Percentiles rank a stretch among this genome's conserved stretches.
phyloP scores from a whole-genome alignment of 2,797 vertebrate species.

The Acanthornis magna region DNA sequence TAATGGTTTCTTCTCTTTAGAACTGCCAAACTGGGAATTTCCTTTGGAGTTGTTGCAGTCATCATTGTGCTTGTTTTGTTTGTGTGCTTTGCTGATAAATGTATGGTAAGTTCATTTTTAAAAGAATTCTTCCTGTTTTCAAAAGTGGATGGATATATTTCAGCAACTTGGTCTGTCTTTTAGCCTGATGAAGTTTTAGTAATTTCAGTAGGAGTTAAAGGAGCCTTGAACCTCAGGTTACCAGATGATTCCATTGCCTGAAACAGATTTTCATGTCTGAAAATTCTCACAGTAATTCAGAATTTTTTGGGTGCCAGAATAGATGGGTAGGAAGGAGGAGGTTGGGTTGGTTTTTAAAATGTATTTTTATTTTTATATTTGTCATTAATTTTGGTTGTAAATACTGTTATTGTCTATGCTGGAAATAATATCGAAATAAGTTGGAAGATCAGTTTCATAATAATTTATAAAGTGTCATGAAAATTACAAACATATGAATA shows the following conservation, averaged over 20 bases:
- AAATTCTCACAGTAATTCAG: background rate
- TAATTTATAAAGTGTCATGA: background rate
- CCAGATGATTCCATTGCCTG: background rate
- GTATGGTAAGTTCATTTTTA: conserved; percentile 81
- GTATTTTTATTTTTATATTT: background rate
- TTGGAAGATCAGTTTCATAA: background rate
- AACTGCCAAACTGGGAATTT: conserved; percentile 73
- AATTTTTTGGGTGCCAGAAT: background rate
- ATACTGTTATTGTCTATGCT: background rate
- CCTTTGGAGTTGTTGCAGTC: conserved; percentile 82
- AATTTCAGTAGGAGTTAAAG: background rate
- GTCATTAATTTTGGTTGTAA: background rate
- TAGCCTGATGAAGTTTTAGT: background rate
- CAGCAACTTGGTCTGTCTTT: background rate
- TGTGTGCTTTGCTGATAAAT: conserved; percentile 86
- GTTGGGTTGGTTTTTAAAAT: fast-evolving
- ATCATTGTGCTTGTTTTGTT: conserved; percentile 81
- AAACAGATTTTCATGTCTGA: background rate
- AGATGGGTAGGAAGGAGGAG: background rate
- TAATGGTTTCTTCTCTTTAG: conserved; percentile 66
- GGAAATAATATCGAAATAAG: background rate
- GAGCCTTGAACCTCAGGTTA: background rate
- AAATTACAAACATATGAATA: background rate
- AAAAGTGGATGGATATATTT: background rate
- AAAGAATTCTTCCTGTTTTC: background rate